Conservation (phyloP, 2,113 vertebrate genomes). For the Junco hyemalis region DNA sequence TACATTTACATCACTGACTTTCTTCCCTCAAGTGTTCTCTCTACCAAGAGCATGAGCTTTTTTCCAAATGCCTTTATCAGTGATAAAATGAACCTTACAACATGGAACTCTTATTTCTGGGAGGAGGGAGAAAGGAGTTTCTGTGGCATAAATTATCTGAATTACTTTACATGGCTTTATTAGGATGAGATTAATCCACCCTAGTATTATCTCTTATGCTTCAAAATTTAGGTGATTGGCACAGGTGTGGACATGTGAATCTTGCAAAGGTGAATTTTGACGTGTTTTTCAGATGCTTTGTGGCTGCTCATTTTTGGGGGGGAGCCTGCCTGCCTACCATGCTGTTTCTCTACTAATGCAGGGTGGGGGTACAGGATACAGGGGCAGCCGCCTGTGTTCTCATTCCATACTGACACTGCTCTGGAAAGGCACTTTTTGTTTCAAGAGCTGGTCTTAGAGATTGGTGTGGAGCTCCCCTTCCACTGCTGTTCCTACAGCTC, state of each 20-base stretch:
- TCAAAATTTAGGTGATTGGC: background rate
- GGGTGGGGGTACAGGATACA: fast-evolving
- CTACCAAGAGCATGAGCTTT: background rate
- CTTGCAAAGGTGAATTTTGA: background rate
- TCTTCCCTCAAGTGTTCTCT: background rate
- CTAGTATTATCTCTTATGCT: background rate
- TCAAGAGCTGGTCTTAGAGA: background rate
- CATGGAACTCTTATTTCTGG: background rate
- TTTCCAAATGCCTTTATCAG: background rate
- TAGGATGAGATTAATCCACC: background rate
- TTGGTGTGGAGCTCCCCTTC: background rate
- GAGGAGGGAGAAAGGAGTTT: background rate
- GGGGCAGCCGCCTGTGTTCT: background rate
- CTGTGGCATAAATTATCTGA: background rate
- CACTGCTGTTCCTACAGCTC: background rate
- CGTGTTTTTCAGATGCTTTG: fast-evolving
- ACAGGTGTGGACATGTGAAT: background rate
- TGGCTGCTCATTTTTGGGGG: background rate
- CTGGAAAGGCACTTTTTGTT: background rate
- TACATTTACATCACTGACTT: background rate
- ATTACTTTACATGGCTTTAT: background rate
- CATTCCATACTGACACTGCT: background rate
- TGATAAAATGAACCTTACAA: background rate
- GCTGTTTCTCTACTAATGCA: background rate
- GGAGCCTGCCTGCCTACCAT: background rate